Conservation (phyloP, 2,888 invertebrate genomes). For the Spodoptera littoralis region DNA sequence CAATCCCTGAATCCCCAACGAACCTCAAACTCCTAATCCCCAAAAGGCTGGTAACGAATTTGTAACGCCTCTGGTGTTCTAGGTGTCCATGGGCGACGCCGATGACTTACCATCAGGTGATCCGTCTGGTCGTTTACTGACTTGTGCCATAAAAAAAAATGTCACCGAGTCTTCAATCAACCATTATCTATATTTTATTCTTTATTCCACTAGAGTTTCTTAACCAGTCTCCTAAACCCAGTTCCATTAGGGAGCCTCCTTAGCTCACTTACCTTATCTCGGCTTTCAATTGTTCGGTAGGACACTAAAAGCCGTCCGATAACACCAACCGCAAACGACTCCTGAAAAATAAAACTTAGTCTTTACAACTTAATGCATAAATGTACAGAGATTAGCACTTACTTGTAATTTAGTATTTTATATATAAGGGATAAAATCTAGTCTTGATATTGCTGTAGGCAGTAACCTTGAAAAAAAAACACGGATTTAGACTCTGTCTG, state of each 20-base stretch:
- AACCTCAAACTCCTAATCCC: too few relatives aligned
- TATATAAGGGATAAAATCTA: neutral
- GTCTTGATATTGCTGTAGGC: neutral
- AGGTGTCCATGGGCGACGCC: too few relatives aligned
- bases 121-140: too few relatives aligned
- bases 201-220: conserved; percentile 4
- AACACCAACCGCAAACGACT: conserved; percentile 26
- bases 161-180: too few relatives aligned
- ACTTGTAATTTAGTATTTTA: neutral
- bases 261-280: conserved; percentile 33
- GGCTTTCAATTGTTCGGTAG: conserved; percentile 39
- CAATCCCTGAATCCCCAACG: too few relatives aligned
- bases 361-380: conserved; percentile 40
- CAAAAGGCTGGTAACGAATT: too few relatives aligned
- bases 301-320: conserved; percentile 42
- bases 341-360: conserved; percentile 35
- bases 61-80: too few relatives aligned
- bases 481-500: too few relatives aligned
- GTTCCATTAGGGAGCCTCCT: conserved; percentile 23
- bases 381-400: neutral
- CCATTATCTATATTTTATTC: too few relatives aligned
- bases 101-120: too few relatives aligned
- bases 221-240: conserved; percentile 2
- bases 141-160: too few relatives aligned
- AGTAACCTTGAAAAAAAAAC: too few relatives aligned